Evolutionary conservation across 2,113 vertebrate genomes (phyloP).

Genomic region (Pteronura brasiliensis): DNA sequence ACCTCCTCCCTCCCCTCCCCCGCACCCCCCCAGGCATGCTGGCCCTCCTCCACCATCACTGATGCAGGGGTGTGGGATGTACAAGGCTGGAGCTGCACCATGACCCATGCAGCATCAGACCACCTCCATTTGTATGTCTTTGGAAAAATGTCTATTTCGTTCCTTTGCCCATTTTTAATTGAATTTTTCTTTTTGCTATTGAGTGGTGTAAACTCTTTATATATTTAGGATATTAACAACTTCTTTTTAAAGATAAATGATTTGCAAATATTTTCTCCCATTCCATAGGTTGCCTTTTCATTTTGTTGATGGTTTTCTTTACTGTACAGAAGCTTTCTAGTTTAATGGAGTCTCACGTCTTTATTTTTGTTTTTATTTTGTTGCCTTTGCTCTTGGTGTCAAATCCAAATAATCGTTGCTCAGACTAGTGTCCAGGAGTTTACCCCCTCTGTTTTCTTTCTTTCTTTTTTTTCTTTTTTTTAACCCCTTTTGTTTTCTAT

Average conservation of each 20-base stretch:
- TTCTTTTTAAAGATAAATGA: neutral
- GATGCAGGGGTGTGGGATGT: neutral
- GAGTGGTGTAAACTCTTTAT: neutral
- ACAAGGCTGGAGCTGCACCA: neutral
- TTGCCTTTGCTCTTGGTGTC: neutral
- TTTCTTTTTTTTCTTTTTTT: too few species aligned
- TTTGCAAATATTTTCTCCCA: neutral
- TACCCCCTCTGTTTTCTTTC: neutral
- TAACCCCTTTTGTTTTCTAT: neutral
- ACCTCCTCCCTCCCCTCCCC: neutral
- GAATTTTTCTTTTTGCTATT: neutral
- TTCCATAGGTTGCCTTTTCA: neutral
- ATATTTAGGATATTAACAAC: neutral
- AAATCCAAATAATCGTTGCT: neutral
- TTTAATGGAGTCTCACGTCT: neutral
- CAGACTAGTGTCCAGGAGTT: neutral
- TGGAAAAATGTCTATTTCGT: neutral
- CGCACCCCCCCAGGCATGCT: neutral
- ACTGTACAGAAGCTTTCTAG: neutral
- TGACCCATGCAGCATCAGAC: neutral
- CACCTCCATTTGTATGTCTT: neutral
- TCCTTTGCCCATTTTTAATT: neutral
- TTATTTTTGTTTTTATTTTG: neutral
- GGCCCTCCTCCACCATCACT: neutral
- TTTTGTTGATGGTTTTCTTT: neutral